Base-by-base conservation (phyloP, 2,797 vertebrate species). In the Crenuchus spilurus region DNA sequence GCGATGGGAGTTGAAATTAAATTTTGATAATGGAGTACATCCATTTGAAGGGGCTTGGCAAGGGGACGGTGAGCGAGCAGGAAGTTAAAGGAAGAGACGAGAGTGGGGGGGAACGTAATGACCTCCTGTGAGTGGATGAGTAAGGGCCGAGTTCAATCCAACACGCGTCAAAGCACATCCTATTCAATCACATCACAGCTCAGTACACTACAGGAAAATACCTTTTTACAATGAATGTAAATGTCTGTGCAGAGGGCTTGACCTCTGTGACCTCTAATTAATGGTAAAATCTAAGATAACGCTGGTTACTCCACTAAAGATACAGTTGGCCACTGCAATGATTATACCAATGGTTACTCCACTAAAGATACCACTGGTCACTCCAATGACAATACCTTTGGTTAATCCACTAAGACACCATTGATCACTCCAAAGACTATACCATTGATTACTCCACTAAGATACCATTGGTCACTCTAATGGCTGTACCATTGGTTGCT, bases 1-100 rank as follows among this genome's bases (percentile, higher is more conserved):
- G 58, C 13, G 48, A 72, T 65, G 62, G 69, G 74, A 77, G 65
- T 16, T 55, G 66, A 84, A 80, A 82, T 82, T 75, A 64, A 71
- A 79, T 80, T 83, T 82, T 55, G 71, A 82, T 82, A 84, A 83
- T 80, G 70, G 77, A 82, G 73, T 64, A 73, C 75, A 82, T 81
- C 75, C 75, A 83, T 80, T 78, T 76, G 66, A 71, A 65, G 44
- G 74, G 54, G 51, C 41, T 75, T 69, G 68, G 71, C 18, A 74
- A 71, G n/a, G 64, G 76, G 44, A 75, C 35, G 28, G 55, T 1
- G 51, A 77, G 42, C 9, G 16, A 61, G 64, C 64, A 70, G 58
- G 44, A 77, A 78, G 65, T 63, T 16, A 65, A 66, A 18, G 60
- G 30, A 63, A 39, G 16, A 37, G 20, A 22, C n/a, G 6, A 9